Base-by-base conservation (phyloP, 2,797 vertebrate species). In the Gastrophryne carolinensis region DNA sequence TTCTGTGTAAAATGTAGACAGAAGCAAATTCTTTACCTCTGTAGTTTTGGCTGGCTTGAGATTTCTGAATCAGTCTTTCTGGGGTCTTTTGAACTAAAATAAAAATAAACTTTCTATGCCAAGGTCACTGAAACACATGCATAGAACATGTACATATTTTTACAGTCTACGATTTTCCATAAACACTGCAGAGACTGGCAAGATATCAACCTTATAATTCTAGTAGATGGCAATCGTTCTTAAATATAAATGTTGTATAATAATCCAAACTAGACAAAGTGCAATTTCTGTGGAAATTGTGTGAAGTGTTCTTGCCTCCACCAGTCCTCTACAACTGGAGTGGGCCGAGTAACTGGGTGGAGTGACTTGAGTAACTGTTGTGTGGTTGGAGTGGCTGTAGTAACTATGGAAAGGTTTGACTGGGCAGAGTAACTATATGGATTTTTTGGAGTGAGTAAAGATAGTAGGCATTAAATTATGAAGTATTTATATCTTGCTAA, bases 1-100 rank as follows among this genome's bases (percentile, higher is more conserved):
- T 78, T 78, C 65, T 72, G 75, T 65, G 75, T 72, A 78, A 78
- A 78, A 65, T 72, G 75, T 65, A 78, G 60, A 78, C 67, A 78
- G 67, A 78, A 78, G 75, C 75, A 78, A 65, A 78, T 72, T 72
- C 67, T 64, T 77, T 30, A 58, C 58, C 70, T 65, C 50, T 68
- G 57, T 47, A 53, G 32, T 69, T 76, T 72, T 78, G 61, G 60
- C 75, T 58, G 68, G 32, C 50, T 39, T 58, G 67, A 57, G 67
- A 49, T 64, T 77, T 71, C 60, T 77, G 58, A 77, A 64, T 77
- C 58, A 73, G 60, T 73, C 66, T 57, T 66, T 76, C 30, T 64
- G 11, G 57, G 57, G 64, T 58, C 64, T 65, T 65, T 52, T 65
- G 60, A 72, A 72, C 60, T 78, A 65, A 15, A 65, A 17, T 37